Evolutionary conservation across 2,113 vertebrate genomes (phyloP).

Genomic region (Orcinus orca): DNA sequence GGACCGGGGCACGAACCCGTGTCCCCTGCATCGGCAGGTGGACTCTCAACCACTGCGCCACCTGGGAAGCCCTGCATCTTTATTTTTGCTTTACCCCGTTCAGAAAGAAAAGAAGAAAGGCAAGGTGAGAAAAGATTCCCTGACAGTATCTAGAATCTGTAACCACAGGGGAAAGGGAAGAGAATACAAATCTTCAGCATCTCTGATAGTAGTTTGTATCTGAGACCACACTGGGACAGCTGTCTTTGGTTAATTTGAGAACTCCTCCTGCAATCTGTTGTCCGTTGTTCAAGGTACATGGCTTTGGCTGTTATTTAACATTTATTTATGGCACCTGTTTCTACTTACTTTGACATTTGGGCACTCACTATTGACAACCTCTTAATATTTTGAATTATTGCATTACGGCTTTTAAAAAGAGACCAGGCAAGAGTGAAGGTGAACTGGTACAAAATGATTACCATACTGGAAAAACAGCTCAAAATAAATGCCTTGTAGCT

Average conservation of each 20-base stretch:
- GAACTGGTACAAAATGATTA: slow-evolving; percentile 12
- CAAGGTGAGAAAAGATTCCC: not conserved
- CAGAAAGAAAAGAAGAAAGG: not conserved
- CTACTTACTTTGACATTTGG: slow-evolving; percentile 34
- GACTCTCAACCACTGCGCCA: no score
- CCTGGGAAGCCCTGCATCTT: not conserved
- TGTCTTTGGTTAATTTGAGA: not conserved
- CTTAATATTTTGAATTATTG: slow-evolving; percentile 30
- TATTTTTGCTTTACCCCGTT: not conserved
- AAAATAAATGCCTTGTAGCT: slow-evolving; percentile 1
- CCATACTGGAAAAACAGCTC: slow-evolving; percentile 19
- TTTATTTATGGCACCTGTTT: slow-evolving; percentile 31
- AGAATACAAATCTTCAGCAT: not conserved
- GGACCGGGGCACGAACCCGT: no score
- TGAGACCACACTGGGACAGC: not conserved
- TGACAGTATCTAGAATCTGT: not conserved
- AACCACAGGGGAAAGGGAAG: not conserved
- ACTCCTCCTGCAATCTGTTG: not conserved
- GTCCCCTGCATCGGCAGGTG: no score
- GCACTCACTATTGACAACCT: not conserved
- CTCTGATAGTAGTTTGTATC: not conserved
- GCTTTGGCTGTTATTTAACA: slow-evolving; percentile 25
- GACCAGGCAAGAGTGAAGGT: not conserved
- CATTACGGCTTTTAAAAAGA: slow-evolving; percentile 33
- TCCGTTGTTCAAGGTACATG: not conserved